Base-by-base conservation (phyloP, 2,888 invertebrate species). In the Lymantria dispar region DNA sequence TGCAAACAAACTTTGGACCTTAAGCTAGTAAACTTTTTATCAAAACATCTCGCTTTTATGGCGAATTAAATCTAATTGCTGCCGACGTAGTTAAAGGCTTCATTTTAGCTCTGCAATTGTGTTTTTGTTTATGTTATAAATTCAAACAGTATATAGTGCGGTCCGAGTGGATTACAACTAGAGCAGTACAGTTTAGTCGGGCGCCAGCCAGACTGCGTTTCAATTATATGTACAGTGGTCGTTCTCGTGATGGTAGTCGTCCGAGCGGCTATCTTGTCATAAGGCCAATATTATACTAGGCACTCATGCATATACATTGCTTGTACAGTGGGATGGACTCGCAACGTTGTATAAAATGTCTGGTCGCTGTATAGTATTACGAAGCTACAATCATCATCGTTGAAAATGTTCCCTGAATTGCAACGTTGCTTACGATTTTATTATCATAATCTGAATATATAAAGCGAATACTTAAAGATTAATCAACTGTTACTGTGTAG, bases 21-120 rank as follows among this genome's bases (percentile, higher is more conserved):
- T 72, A 72, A 68, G 70, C 77, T 75, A 66, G 64, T 64, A 62
- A 78, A 80, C 76, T 83, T 83, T 79, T 81, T 80, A 80, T 74
- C 71, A 71, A 64, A 22, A 5, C 22, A 2, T 2, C 22, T 22
- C 22, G 22, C 22, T 22, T 22, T 22, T 22, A 22, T 22, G 2
- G 22, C 22, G 22, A 22, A 22, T 22, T 22, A 75, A 77, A 76
- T 76, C 64, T 59, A 64, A 65, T 64, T 51, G 56, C 61, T 56
- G 54, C 56, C 53, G 56, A 68, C 68, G 46, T 40, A 52, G 60
- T 70, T 59, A 54, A 65, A 60, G 60, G 63, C 64, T 68, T 60
- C 43, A 57, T 50, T 52, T 55, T 47, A 42, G 48, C 41, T 50
- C 43, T 57, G 53, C 52, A 62, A 50, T 64, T 65, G 58, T 44